Evolutionary conservation across 2,797 vertebrate species (phyloP).

Genomic region (Myotis myotis): DNA sequence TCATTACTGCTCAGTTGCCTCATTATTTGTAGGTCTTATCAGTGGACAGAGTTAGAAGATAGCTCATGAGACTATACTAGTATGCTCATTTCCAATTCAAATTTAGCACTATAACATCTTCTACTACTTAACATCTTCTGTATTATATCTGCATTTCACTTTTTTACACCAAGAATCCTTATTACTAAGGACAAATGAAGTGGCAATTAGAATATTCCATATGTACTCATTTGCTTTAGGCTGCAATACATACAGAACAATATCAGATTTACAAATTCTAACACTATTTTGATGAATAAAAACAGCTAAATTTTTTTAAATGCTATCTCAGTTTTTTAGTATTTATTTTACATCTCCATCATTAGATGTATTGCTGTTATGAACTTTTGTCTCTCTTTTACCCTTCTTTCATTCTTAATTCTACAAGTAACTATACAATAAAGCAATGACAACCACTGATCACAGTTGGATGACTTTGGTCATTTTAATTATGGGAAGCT

Average conservation of each 20-base stretch:
- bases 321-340: neutral
- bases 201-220: neutral
- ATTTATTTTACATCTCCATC: neutral
- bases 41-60: neutral
- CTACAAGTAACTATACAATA: neutral
- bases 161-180: neutral
- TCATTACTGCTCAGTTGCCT: neutral
- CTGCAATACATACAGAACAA: neutral
- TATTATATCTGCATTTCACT: neutral
- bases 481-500: neutral
- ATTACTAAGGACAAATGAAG: neutral
- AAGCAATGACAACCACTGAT: neutral
- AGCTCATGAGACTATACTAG: neutral
- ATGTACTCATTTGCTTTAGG: neutral
- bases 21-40: neutral
- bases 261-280: neutral
- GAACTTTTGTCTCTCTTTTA: neutral
- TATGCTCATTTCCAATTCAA: neutral
- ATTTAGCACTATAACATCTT: neutral
- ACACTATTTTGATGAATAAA: neutral
- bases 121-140: neutral
- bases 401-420: neutral
- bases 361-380: neutral
- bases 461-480: neutral
- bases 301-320: neutral